Conservation (phyloP, 2,888 invertebrate species). For the Drosophila niveifrons region DNA sequence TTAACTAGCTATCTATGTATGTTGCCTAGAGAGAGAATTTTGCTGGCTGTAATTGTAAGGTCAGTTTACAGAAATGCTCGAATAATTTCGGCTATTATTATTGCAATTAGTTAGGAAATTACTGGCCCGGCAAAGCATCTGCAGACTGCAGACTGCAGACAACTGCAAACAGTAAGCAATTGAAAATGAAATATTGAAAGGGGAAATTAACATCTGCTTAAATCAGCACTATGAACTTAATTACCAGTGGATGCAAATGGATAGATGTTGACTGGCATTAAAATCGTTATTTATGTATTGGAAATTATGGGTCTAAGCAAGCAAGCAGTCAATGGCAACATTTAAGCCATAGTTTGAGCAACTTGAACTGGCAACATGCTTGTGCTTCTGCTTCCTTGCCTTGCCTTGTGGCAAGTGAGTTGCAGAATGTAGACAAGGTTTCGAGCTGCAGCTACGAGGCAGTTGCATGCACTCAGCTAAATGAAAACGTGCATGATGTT, state of each 20-base stretch:
- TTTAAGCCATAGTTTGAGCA: slow-evolving; percentile 32
- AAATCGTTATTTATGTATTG: slow-evolving; percentile 46
- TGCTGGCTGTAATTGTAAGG: slow-evolving; percentile 45
- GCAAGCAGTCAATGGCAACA: slow-evolving; percentile 14
- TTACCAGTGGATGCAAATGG: slow-evolving; percentile 15
- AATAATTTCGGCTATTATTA: slow-evolving; percentile 57
- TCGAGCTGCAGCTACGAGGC: slow-evolving; percentile 28
- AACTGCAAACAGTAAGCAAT: slow-evolving; percentile 31
- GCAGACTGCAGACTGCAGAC: neutral
- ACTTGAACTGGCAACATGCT: slow-evolving; percentile 24
- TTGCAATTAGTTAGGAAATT: slow-evolving; percentile 64
- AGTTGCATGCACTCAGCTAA: slow-evolving; percentile 78
- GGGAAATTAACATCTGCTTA: slow-evolving; percentile 27
- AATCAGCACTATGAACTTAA: slow-evolving; percentile 38
- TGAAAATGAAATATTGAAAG: slow-evolving; percentile 51
- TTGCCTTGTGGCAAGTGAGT: slow-evolving; percentile 2
- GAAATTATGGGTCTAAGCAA: slow-evolving; percentile 33
- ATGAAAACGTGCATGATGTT: slow-evolving; percentile 77
- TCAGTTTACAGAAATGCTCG: slow-evolving; percentile 45
- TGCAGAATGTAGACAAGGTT: slow-evolving; percentile 19
- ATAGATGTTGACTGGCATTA: slow-evolving; percentile 20
- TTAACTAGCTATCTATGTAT: slow-evolving; percentile 35
- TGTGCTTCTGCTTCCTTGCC: slow-evolving; percentile 43
- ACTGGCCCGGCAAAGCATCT: slow-evolving; percentile 17
- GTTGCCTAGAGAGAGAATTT: slow-evolving; percentile 28